Percentiles rank a stretch among this genome's conserved stretches.
Evolutionary conservation across 2,113 vertebrate genomes (phyloP).

Genomic region (Cacatua alba): DNA sequence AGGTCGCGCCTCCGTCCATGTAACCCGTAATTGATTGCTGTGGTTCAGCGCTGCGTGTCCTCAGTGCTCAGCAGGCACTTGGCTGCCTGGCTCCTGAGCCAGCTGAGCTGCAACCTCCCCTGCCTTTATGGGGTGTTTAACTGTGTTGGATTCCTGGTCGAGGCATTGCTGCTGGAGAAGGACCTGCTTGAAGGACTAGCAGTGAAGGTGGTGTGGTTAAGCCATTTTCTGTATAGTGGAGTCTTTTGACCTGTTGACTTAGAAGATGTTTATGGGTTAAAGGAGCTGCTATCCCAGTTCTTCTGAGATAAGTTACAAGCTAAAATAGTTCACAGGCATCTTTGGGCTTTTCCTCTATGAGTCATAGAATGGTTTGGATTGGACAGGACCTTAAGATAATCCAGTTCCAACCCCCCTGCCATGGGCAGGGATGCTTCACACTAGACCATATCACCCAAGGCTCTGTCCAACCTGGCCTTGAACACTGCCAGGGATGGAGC

Average conservation of each 20-base stretch:
- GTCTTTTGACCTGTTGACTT: background rate
- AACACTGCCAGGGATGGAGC: background rate
- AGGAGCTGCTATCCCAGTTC: background rate
- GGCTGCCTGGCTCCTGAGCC: background rate
- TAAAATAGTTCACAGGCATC: background rate
- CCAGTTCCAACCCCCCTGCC: background rate
- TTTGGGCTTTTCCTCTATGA: background rate
- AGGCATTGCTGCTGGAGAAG: background rate
- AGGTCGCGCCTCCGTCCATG: slow-evolving; percentile 25
- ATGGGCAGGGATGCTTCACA: background rate
- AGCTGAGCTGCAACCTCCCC: background rate
- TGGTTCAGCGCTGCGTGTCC: background rate
- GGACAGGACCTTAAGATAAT: background rate
- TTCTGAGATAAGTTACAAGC: background rate
- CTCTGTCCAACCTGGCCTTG: background rate
- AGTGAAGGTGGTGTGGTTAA: background rate
- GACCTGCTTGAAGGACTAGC: background rate
- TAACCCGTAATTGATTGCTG: slow-evolving; percentile 28
- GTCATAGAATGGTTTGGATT: background rate
- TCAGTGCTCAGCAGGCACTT: background rate
- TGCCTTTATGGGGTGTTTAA: background rate
- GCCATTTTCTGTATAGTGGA: background rate
- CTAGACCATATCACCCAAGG: background rate
- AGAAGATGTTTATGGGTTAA: background rate
- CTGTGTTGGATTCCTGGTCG: background rate